Evolutionary conservation across 2,113 vertebrate species (phyloP).

Genomic region (Notechis scutatus): DNA sequence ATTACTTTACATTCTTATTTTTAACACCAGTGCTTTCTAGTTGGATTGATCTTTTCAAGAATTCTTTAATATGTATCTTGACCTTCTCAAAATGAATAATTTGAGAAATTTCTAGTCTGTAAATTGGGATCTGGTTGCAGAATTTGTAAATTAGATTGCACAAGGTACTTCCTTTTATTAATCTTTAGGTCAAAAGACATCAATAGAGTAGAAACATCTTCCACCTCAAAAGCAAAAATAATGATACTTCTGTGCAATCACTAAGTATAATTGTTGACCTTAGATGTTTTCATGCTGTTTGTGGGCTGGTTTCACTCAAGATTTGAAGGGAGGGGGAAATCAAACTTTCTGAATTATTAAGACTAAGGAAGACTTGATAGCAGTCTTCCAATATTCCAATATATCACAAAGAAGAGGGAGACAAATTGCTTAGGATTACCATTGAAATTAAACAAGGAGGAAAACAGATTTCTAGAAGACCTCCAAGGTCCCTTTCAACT

Average conservation of each 20-base stretch:
- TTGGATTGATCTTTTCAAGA: too few species aligned
- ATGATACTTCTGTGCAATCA: too few species aligned
- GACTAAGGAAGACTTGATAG: too few species aligned
- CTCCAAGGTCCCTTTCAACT: background rate
- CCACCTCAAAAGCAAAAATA: too few species aligned
- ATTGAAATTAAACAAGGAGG: too few species aligned
- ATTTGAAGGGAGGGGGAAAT: background rate
- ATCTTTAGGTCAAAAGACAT: background rate
- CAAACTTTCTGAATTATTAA: background rate
- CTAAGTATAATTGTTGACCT: too few species aligned
- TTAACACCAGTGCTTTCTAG: background rate
- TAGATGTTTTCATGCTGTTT: too few species aligned
- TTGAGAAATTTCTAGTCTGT: background rate
- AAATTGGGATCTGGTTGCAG: background rate
- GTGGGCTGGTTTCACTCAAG: background rate
- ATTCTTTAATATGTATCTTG: background rate
- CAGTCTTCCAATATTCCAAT: too few species aligned
- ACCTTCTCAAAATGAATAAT: background rate
- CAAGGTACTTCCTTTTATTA: background rate
- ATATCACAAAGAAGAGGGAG: too few species aligned
- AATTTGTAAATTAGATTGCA: background rate
- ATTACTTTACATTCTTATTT: constrained; percentile 4
- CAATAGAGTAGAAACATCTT: too few species aligned
- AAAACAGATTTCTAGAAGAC: background rate
- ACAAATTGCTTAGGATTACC: too few species aligned